Evolutionary conservation across 2,797 vertebrate species (phyloP), one percentile per base, ranked within the genome.

Genomic region (Odontamblyopus lacepedii): DNA sequence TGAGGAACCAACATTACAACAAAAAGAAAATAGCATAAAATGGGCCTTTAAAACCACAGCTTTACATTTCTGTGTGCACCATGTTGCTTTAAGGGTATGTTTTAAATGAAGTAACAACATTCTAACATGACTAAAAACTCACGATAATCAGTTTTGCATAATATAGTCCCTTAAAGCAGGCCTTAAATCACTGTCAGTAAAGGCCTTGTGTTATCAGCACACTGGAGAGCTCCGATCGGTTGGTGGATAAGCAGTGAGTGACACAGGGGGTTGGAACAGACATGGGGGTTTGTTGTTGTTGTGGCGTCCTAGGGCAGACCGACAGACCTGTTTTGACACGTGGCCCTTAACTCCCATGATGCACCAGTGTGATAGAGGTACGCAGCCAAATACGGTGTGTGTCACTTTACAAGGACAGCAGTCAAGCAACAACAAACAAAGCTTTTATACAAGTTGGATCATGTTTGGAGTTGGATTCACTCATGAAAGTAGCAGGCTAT

Each of bases 281-380:
- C 67, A 77, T 75, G 63, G 70, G 66, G 79, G 78, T n/a, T 65
- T 84, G 78, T 83, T 86, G 80, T 86, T 86, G 80, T 86, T 87
- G 48, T 86, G 84, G 84, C 71, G 74, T 83, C 82, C 73, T 30
- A 1, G 72, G 79, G 78, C 75, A 76, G 73, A 80, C 74, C 79
- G 80, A 83, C 69, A 76, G 78, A 70, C 77, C 12, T 82, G 86
- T 89, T 88, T 85, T 88, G 85, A 90, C 80, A 78, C 77, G 90
- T 73, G 77, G 78, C 74, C 74, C 72, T 85, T 89, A 80, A 83
- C 83, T 83, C 80, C 69, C 66, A 56, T 83, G 83, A 88, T 88
- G 80, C 81, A 75, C 76, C 73, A 71, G 78, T 85, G 81, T 81
- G 79, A 76, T 77, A 41, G 32, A 74, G 77, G 74, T 73, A 71